A percentile compares a stretch with the other conserved stretches of the same genome.
phyloP scores from a whole-genome alignment of 2,888 invertebrate genomes.

The Agrochola lota region DNA sequence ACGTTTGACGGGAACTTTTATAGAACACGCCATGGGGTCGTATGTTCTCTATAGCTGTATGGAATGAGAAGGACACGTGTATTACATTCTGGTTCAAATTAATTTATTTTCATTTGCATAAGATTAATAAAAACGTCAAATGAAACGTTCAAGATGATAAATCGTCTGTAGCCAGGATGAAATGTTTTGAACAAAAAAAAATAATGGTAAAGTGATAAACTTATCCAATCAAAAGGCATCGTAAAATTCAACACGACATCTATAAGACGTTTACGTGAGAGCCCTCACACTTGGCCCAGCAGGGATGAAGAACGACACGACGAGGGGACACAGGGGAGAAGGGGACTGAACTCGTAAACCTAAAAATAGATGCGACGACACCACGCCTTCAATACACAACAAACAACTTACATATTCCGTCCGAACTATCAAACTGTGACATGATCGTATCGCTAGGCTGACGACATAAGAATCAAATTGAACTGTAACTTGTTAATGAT shows the following conservation, averaged over 20 bases:
- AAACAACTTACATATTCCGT: slow-evolving; percentile 61
- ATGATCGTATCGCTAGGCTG: slow-evolving; percentile 60
- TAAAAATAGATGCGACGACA: slow-evolving; percentile 86
- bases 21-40: slow-evolving; percentile 68
- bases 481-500: slow-evolving; percentile 50
- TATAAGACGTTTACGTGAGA: slow-evolving; percentile 66
- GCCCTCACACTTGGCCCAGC: slow-evolving; percentile 67
- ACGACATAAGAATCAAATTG: slow-evolving; percentile 69
- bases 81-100: slow-evolving; percentile 27
- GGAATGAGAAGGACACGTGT: slow-evolving; percentile 35
- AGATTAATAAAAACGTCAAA: slow-evolving; percentile 41
- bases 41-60: slow-evolving; percentile 31
- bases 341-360: slow-evolving; percentile 88
- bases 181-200: slow-evolving; percentile 34
- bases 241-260: slow-evolving; percentile 58
- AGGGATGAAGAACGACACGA: slow-evolving; percentile 68
- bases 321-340: slow-evolving; percentile 73
- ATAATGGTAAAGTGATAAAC: slow-evolving; percentile 49
- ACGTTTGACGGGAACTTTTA: slow-evolving; percentile 63
- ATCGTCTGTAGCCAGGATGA: slow-evolving; percentile 17
- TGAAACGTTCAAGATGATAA: slow-evolving; percentile 31
- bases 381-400: slow-evolving; percentile 74
- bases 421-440: slow-evolving; percentile 59
- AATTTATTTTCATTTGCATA: slow-evolving; percentile 38
- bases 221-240: slow-evolving; percentile 54